Evolutionary conservation across 1,140 invertebrate species (phyloP), one percentile per base, ranked within the genome.

Genomic region (Caenorhabditis tropicalis): DNA sequence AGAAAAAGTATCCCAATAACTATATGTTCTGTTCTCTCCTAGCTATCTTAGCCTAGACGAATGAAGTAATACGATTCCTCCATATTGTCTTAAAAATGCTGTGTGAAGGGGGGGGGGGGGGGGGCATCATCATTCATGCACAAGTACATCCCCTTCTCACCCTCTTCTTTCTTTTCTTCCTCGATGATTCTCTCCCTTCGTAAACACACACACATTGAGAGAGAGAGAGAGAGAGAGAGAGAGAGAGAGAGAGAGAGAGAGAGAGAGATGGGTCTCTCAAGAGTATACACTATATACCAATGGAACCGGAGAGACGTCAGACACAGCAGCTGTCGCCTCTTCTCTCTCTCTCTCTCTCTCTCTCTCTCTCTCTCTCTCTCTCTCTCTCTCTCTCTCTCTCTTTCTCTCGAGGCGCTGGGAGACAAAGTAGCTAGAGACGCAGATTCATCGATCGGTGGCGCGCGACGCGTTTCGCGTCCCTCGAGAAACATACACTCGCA

Each of bases 391-490:
- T n/a, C 1, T 39, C 24, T 80, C 79, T 51, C 49, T 46, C 7
- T 79, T 43, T 48, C 43, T 79, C 70, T 79, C 1, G 19, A 0
- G 9, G 9, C n/a, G n/a, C n/a, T n/a, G n/a, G n/a, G n/a, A n/a
- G n/a, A n/a, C n/a, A n/a, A n/a, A n/a, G n/a, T n/a, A n/a, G n/a
- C n/a, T 19, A 84, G 82, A 79, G 65, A 84, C 82, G 70, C 65
- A 84, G 70, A 79, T 33, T 36, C 65, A 79, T 79, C 29, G 65
- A 84, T 84, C 82, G 82, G 15, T 29, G 46, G 27, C 74, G 46
- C 82, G 39, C 48, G 48, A 31, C 39, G 74, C 33, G 74, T 6
- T n/a, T 6, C 0, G 36, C 12, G 16, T 29, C 39, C 39, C 29
- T n/a, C n/a, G n/a, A n/a, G n/a, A n/a, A n/a, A n/a, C n/a, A n/a